Base-by-base conservation (phyloP, 2,113 vertebrate genomes). In the Apeltes quadracus region DNA sequence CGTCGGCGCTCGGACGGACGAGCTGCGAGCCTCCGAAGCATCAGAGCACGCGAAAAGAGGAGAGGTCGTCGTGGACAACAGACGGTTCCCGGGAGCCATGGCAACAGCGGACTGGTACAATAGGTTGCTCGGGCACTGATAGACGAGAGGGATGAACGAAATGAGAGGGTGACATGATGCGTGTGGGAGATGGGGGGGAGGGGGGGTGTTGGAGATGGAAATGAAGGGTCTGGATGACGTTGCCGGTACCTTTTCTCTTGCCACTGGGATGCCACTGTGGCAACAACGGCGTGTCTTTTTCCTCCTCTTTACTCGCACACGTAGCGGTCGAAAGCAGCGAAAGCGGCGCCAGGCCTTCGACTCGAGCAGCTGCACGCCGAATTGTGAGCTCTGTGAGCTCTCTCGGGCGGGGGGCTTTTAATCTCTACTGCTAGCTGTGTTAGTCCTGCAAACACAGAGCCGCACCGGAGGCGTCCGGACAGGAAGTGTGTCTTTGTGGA, bases 81-180 rank as follows among this genome's bases (percentile, higher is more conserved):
- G 69, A 77, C 72, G 27, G 84, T 43, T 83, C 79, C 77, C 13
- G 56, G 81, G 61, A 61, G 77, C 88, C 92, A 92, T 93, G 89
- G 92, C 90, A 93, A 93, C 92, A 69, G 84, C 73, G 76, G 75
- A 74, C 72, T 71, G 65, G 74, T 57, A 90, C 89, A 86, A 87
- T 88, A 77, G 76, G 82, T 57, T 76, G 81, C 78, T 85, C 70
- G 18, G 81, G 66, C 69, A 65, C 51, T 53, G 73, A 48, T 62
- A 64, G 43, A 66, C 69, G 79, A 76, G 68, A 53, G 65, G 53
- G 63, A 82, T 38, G 68, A 63, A 14, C 39, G 15, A 63, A 25
- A 67, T 4, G 58, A 72, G 27, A 73, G 22, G 41, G 56, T 11
- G 27, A 48, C 32, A 50, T 3, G 4, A 23, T 34, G 32, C 7